Base-by-base conservation (phyloP, 2,113 vertebrate genomes). In the Megaceryle maxima region DNA sequence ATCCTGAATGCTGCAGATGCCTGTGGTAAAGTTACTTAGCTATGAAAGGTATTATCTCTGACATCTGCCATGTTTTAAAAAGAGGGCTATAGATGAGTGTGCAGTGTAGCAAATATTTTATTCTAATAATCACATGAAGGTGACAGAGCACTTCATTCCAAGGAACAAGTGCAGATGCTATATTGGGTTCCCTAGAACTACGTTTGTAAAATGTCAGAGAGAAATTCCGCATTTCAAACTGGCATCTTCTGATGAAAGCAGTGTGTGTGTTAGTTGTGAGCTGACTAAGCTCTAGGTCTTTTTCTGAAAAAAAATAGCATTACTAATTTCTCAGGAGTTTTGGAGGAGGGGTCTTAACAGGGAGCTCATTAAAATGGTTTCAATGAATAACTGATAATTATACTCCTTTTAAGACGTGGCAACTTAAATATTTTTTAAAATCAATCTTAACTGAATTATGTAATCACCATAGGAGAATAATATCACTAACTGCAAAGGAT, bases 291-390 rank as follows among this genome's bases (percentile, higher is more conserved):
- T 90, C 51, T 41, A 80, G 68, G 69, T 69, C 26, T 90, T 91
- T 60, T 76, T 87, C 41, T 78, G 39, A 64, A 64, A 69, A 86
- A 72, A 90, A 87, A 3, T 1, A 77, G 57, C 62, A 55, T 80
- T 92, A 39, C 76, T 96, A 83, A 87, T 96, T 95, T 75, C 33
- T 92, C 37, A 75, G 69, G 66, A 95, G 89, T 95, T 96, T 93
- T 85, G 53, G 66, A 90, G 94, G 83, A 77, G 82, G 51, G 11
- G n/a, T 97, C 83, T 90, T 95, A 74, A 13, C 37, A 63, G 79
- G 83, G 44, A 74, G 43, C 80, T 96, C 53, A 75, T 96, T 94
- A 94, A 93, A 96, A 90, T 95, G 35, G 50, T 82, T 96, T 55
- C 29, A 56, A 77, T 88, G 48, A 96, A 96, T 94, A 96, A 94